These are phyloP conservation scores for Dicranocentrus wangi DNA, from an alignment of 2,888 invertebrate species.

Conservation along the genomic window DNA sequence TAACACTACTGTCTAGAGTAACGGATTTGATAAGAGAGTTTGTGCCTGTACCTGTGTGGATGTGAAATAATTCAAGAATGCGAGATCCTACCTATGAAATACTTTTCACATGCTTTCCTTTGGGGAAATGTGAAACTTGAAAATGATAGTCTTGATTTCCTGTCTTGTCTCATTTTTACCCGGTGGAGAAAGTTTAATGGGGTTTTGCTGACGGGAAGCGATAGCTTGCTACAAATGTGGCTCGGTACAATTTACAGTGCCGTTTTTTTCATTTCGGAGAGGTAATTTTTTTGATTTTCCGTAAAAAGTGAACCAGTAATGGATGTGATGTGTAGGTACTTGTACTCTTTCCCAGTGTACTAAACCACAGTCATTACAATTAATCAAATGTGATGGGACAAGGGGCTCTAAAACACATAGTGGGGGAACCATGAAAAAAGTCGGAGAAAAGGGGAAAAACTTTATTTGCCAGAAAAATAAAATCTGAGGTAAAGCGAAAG, in stretches of 20 bases:
- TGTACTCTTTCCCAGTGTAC: not conserved
- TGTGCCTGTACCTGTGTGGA: too few relatives aligned
- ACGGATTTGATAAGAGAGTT: too few relatives aligned
- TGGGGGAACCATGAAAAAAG: not conserved
- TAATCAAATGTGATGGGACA: slow-evolving; percentile 8
- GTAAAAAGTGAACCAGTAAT: not conserved
- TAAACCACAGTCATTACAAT: slow-evolving; percentile 14
- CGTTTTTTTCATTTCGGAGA: too few relatives aligned
- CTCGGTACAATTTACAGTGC: too few relatives aligned
- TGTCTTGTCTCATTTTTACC: not conserved
- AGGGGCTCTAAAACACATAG: not conserved
- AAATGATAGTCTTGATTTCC: not conserved
- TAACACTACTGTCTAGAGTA: too few relatives aligned
- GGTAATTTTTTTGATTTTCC: not conserved
- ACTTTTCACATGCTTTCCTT: too few relatives aligned
- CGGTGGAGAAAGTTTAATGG: not conserved
- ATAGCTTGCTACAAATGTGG: too few relatives aligned
- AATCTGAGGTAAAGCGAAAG: slow-evolving; percentile 18
- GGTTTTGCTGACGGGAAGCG: not conserved
- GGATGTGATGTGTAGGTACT: not conserved
- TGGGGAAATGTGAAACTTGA: slow-evolving; percentile 1
- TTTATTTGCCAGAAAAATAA: slow-evolving; percentile 29
- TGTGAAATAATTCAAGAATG: too few relatives aligned
- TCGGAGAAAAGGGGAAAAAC: not conserved
- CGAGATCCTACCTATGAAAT: too few relatives aligned